Conservation (phyloP, 2,113 vertebrate genomes). For the Monopterus albus region DNA sequence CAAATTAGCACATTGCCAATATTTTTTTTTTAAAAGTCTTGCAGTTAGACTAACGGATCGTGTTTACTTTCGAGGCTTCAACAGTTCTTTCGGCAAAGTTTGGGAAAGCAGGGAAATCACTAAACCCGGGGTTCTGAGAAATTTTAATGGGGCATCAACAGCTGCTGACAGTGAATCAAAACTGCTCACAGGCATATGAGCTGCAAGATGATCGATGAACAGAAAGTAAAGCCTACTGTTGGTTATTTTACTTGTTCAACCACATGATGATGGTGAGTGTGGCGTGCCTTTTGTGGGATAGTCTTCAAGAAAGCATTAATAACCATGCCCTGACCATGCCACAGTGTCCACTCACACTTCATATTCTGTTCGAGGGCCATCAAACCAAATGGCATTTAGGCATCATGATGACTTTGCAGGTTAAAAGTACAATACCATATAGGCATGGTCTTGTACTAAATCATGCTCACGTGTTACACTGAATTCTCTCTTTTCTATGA, state of each 20-base stretch:
- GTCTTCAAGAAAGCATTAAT: slow-evolving; percentile 15
- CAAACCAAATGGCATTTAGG: slow-evolving; percentile 4
- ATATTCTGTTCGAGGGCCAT: slow-evolving; percentile 23
- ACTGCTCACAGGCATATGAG: slow-evolving; percentile 27
- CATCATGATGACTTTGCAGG: slow-evolving; percentile 26
- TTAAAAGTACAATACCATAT: slow-evolving; percentile 22
- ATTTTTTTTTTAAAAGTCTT: not conserved
- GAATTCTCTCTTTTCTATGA: not conserved
- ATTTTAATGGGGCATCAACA: slow-evolving; percentile 63
- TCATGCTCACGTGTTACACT: not conserved
- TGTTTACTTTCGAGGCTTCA: no score
- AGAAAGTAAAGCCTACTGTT: slow-evolving; percentile 22
- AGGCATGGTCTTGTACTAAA: not conserved
- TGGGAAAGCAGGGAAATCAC: not conserved
- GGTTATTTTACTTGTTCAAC: not conserved
- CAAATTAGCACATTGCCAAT: not conserved
- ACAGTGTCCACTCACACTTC: slow-evolving; percentile 22
- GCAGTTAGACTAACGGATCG: not conserved
- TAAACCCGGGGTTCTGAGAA: slow-evolving; percentile 24
- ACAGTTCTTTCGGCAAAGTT: no score
- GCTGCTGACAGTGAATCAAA: slow-evolving; percentile 10
- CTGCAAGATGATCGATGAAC: slow-evolving; percentile 23
- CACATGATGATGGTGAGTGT: no score
- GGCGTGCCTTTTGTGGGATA: slow-evolving; percentile 1
- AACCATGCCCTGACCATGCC: slow-evolving; percentile 21